Percentiles rank a stretch among this genome's conserved stretches.
Conservation (phyloP, 2,797 vertebrate species). For the Pipistrellus pygmaeus region DNA sequence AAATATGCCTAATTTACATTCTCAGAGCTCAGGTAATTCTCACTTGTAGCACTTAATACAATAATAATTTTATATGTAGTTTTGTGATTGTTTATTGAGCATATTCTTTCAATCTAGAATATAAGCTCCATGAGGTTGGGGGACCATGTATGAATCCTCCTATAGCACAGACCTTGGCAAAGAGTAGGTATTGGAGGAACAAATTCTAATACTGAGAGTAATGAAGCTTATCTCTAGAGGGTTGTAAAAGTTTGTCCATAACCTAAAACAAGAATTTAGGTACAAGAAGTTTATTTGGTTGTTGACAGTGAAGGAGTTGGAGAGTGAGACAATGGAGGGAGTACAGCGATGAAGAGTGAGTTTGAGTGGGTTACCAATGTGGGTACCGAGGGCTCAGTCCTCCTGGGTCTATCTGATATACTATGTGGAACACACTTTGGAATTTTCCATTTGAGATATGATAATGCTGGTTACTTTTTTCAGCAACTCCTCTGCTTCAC, state of each 20-base stretch:
- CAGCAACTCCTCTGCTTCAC: neutral
- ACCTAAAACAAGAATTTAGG: neutral
- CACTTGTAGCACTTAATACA: neutral
- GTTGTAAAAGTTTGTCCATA: neutral
- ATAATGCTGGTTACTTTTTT: neutral
- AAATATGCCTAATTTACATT: neutral
- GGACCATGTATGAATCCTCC: neutral
- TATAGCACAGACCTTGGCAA: neutral
- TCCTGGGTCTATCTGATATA: neutral
- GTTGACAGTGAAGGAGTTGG: neutral
- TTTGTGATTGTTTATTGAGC: neutral
- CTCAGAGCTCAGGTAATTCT: neutral
- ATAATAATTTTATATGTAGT: slow-evolving; percentile 16
- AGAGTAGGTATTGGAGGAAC: neutral
- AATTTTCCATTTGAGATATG: neutral
- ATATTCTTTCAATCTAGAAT: neutral
- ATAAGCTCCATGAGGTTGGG: neutral
- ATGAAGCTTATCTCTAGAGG: neutral
- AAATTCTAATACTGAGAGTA: neutral
- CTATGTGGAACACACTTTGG: neutral
- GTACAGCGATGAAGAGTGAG: neutral
- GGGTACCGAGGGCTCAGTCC: neutral
- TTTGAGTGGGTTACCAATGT: neutral
- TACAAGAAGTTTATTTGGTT: neutral
- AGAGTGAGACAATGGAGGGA: neutral